Evolutionary conservation across 2,797 vertebrate genomes (phyloP).

Genomic region (Rhadinocentrus ornatus): DNA sequence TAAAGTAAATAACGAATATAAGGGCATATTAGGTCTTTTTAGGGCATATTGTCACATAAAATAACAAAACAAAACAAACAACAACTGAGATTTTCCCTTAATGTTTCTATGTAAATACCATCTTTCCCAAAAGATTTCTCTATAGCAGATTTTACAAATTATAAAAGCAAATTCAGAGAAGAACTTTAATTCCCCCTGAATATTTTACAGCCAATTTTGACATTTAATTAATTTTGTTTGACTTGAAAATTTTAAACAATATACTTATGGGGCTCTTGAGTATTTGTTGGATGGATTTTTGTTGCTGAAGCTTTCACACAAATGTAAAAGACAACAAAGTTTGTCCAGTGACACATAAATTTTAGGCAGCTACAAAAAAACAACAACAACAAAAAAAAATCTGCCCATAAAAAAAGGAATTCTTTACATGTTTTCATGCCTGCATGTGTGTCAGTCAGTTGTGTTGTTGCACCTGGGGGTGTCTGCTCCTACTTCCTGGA

Average conservation of each 20-base stretch:
- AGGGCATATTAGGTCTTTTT: too few relatives aligned
- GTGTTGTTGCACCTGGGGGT: constrained; percentile 77
- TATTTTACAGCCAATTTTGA: neutral
- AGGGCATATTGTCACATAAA: too few relatives aligned
- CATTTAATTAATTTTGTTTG: neutral
- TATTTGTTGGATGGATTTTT: constrained; percentile 11
- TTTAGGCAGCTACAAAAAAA: neutral
- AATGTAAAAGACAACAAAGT: constrained; percentile 5
- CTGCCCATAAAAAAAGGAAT: constrained; percentile 8
- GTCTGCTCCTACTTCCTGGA: constrained; percentile 72
- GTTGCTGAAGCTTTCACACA: constrained; percentile 15
- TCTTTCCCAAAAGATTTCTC: neutral
- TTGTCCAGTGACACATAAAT: constrained; percentile 17
- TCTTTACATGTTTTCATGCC: constrained; percentile 29
- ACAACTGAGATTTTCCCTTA: too few relatives aligned
- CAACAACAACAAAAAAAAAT: neutral
- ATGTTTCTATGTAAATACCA: too few relatives aligned
- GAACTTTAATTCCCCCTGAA: neutral
- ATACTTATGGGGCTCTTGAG: neutral
- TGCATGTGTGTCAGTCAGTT: constrained; percentile 44
- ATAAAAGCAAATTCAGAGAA: neutral
- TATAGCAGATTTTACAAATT: neutral
- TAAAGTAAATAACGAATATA: too few relatives aligned
- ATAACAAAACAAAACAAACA: too few relatives aligned
- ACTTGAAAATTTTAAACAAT: too few relatives aligned